Base-by-base conservation (phyloP, 2,113 vertebrate species). In the Megaceryle torquata region DNA sequence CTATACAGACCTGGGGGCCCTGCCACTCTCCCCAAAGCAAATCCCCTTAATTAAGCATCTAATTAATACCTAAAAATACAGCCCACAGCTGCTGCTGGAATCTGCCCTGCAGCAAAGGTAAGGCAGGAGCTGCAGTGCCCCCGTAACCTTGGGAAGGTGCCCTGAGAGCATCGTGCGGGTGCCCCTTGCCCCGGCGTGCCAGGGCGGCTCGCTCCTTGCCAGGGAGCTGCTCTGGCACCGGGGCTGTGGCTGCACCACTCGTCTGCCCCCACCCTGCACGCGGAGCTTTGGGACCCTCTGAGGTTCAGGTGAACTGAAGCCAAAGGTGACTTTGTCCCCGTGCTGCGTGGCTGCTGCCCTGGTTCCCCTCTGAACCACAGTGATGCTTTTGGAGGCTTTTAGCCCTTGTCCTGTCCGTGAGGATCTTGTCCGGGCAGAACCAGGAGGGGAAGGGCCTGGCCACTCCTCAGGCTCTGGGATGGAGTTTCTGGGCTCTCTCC, bases 51-150 rank as follows among this genome's bases (percentile, higher is more conserved):
- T 64, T 91, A 61, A 74, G 71, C 59, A 71, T 35, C 92, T 96
- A 95, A 97, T 97, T 95, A 95, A 95, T 91, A 86, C 89, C 96
- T 96, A 97, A 96, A 97, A 97, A 97, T 96, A 97, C 68, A 69
- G 82, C 88, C 86, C 13, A 14, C 97, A 97, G 96, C 95, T 97
- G 97, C 96, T 95, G 89, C 80, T 0, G 83, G 95, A 95, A 96
- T 97, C 82, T 92, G 80, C 68, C 95, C 94, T 72, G 95, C 83
- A 59, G 96, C 91, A 78, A 95, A 96, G 93, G 95, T 95, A 83
- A 85, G 76, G 82, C 64, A 56, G 71, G 60, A 72, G 28, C 61
- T 3, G 5, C 41, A 14, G 71, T 2, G 13, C 53, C 88, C 76
- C 70, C 0, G 0, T 84, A 28, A 88, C 95, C 89, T 97, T 96